Evolutionary conservation across 2,113 vertebrate genomes (phyloP).

Genomic region (Mungos mungo): DNA sequence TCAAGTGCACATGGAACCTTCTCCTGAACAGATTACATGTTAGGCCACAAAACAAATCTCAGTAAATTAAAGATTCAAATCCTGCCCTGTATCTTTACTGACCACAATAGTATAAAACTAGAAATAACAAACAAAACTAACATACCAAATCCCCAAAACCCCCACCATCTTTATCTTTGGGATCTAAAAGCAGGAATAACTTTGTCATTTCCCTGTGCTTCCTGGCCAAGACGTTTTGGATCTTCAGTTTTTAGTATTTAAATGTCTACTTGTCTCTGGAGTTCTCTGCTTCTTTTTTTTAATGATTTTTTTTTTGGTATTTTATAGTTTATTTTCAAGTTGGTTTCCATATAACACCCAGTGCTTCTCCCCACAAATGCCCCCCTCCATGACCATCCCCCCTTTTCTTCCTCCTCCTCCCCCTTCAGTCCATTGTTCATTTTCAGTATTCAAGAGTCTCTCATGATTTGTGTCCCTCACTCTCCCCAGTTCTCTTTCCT

Average conservation of each 20-base stretch:
- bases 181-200: conserved; percentile 26
- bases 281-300: neutral
- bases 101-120: neutral
- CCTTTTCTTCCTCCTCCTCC: too few species aligned
- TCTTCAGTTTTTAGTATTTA: conserved; percentile 18
- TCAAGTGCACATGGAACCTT: neutral
- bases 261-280: conserved; percentile 11
- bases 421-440: too few species aligned
- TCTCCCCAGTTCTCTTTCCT: too few species aligned
- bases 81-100: neutral
- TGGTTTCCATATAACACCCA: too few species aligned
- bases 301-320: too few species aligned
- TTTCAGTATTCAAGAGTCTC: too few species aligned
- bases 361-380: too few species aligned
- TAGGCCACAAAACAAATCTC: neutral
- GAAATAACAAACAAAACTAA: neutral
- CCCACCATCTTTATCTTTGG: neutral
- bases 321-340: too few species aligned
- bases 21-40: neutral
- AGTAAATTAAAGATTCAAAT: neutral
- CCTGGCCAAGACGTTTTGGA: neutral
- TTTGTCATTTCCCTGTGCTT: conserved; percentile 23
- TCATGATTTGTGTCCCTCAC: too few species aligned
- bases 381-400: too few species aligned
- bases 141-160: neutral